Conservation (phyloP, 2,888 invertebrate species). For the Hyppa rectilinea region DNA sequence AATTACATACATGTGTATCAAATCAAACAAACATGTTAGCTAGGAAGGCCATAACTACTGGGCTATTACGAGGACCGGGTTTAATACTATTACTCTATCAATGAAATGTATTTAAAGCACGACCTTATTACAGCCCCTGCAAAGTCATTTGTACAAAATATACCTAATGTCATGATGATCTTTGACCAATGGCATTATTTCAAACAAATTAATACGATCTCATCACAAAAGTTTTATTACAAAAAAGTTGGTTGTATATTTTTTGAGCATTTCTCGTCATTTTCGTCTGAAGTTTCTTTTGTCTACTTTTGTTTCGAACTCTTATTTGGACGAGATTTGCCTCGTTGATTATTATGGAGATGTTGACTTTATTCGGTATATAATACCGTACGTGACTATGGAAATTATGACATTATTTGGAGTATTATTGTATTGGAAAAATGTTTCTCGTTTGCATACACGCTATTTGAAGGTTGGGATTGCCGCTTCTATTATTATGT, state of each 20-base stretch:
- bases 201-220: conserved; percentile 59
- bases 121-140: background rate
- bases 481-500: too few relatives aligned
- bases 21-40: background rate
- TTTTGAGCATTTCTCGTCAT: conserved; percentile 34
- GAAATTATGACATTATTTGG: conserved; percentile 8
- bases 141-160: background rate
- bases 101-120: background rate
- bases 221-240: conserved; percentile 63
- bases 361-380: background rate
- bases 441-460: background rate
- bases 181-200: conserved; percentile 47
- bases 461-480: background rate
- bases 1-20: background rate
- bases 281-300: conserved; percentile 52
- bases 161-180: conserved; percentile 18
- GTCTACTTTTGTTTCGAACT: conserved; percentile 43
- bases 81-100: background rate
- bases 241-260: conserved; percentile 50
- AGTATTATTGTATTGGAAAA: background rate
- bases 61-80: background rate
- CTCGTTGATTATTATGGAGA: conserved; percentile 45
- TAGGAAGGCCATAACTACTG: background rate
- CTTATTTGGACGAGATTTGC: conserved; percentile 39
- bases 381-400: conserved; percentile 42